These are phyloP conservation scores for Melanerpes aurifrons DNA, from an alignment of 2,113 vertebrate species.

Conservation along the genomic window DNA sequence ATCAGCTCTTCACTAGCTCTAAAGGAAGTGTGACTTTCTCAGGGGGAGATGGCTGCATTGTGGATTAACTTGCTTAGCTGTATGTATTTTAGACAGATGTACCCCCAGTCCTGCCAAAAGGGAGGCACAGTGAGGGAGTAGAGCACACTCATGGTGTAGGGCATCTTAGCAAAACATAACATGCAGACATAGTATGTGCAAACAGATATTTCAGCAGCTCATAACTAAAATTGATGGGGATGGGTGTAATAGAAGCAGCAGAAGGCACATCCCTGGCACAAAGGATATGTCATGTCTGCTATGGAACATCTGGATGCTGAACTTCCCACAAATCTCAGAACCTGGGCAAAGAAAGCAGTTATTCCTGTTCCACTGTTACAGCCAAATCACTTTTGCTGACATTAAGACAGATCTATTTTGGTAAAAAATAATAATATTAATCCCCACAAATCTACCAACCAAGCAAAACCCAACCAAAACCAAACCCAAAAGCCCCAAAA, in stretches of 20 bases:
- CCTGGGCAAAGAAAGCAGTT: neutral
- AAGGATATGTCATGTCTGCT: neutral
- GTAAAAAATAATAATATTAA: neutral
- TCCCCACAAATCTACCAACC: neutral
- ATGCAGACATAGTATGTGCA: neutral
- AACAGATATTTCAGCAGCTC: conserved; percentile 11
- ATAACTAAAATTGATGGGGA: conserved; percentile 17
- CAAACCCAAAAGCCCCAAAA: no score
- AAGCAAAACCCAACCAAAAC: neutral
- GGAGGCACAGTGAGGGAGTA: neutral
- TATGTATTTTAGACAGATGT: neutral
- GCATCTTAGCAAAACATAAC: neutral
- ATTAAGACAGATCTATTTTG: neutral
- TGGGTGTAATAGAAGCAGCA: conserved; percentile 19
- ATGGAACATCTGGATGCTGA: neutral
- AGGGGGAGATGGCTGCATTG: neutral
- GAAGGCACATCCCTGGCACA: neutral
- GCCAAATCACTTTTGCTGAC: neutral
- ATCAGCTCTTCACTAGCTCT: no score
- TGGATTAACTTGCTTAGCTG: neutral
- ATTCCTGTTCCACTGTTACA: neutral
- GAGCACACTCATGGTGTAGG: neutral
- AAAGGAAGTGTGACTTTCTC: neutral
- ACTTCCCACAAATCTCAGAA: neutral
- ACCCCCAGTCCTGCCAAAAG: neutral